Conservation (phyloP, 2,113 vertebrate genomes). For the Mobula birostris region DNA sequence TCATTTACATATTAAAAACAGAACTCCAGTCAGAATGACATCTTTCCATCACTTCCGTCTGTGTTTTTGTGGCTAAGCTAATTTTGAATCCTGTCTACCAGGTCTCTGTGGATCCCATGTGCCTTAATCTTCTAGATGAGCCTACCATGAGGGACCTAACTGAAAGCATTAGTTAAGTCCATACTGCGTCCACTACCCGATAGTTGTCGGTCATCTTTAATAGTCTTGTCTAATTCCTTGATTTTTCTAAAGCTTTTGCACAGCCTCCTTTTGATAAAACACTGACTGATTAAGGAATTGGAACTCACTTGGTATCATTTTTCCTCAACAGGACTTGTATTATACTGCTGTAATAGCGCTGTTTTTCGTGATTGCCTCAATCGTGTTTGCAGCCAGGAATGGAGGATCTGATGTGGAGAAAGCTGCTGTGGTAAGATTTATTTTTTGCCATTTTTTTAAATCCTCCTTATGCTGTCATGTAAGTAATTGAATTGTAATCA, state of each 20-base stretch:
- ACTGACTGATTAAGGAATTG: not conserved
- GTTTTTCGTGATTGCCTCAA: slow-evolving; percentile 61
- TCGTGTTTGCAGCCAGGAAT: slow-evolving; percentile 52
- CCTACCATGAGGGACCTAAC: too few species aligned
- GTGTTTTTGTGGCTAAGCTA: too few species aligned
- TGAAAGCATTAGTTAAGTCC: too few species aligned
- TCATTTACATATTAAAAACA: too few species aligned
- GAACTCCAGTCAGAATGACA: too few species aligned
- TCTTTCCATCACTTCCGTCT: too few species aligned
- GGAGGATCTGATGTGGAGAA: slow-evolving; percentile 46
- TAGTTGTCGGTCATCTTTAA: not conserved
- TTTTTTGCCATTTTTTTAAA: slow-evolving; percentile 35
- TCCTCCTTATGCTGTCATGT: not conserved
- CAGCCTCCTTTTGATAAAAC: not conserved
- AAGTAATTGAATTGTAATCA: not conserved
- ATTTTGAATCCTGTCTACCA: too few species aligned
- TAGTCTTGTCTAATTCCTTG: not conserved
- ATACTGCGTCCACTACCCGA: too few species aligned
- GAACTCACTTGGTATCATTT: not conserved
- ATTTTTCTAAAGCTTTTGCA: not conserved
- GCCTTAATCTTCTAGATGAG: too few species aligned
- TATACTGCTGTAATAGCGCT: slow-evolving; percentile 44
- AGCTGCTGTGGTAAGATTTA: slow-evolving; percentile 61
- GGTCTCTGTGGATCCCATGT: too few species aligned
- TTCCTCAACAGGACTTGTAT: slow-evolving; percentile 60